phyloP scores from a whole-genome alignment of 2,888 invertebrate species.

The Drosophila anomalipes region DNA sequence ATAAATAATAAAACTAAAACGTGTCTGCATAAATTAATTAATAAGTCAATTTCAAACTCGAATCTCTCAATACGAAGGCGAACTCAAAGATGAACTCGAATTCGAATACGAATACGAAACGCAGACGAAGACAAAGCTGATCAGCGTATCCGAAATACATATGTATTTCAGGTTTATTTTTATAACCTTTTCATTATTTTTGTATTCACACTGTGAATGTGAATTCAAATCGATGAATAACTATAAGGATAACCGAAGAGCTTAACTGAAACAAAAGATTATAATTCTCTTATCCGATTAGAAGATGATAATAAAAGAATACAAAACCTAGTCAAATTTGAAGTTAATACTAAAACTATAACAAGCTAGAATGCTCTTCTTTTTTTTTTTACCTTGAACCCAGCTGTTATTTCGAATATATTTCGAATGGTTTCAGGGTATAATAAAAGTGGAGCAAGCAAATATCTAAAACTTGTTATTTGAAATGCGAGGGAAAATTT shows the following conservation, averaged over 20 bases:
- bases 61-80: conserved; percentile 35
- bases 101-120: conserved; percentile 7
- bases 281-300: not conserved
- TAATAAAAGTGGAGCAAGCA: not conserved
- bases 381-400: not conserved
- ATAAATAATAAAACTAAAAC: conserved; percentile 84
- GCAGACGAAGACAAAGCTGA: conserved; percentile 28
- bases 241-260: conserved; percentile 46
- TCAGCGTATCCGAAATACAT: conserved; percentile 15
- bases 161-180: conserved; percentile 40
- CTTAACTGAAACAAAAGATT: not conserved
- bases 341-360: not conserved
- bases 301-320: not conserved
- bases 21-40: conserved; percentile 85
- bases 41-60: conserved; percentile 73
- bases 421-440: not conserved
- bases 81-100: conserved; percentile 17
- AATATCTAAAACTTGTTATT: conserved; percentile 2
- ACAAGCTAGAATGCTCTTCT: not conserved
- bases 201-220: conserved; percentile 16
- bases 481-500: not conserved
- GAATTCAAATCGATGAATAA: conserved; percentile 31
- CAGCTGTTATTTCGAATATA: not conserved
- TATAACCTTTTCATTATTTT: conserved; percentile 7
- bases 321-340: too few relatives aligned